Base-by-base conservation (phyloP, 2,888 invertebrate species). In the Rutpela maculata region DNA sequence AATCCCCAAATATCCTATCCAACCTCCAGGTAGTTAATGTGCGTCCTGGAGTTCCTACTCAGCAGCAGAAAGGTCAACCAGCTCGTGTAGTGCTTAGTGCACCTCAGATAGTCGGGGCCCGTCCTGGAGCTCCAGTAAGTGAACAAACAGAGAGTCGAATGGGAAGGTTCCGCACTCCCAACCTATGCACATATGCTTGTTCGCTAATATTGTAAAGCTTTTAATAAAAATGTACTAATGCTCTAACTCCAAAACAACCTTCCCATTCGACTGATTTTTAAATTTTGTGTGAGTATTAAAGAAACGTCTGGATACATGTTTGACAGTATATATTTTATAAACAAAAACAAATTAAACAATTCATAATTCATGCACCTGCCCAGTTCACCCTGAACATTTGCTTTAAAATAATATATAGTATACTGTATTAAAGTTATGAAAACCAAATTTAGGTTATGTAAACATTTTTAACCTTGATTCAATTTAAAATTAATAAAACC, bases 21-120 rank as follows among this genome's bases (percentile, higher is more conserved):
- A 95, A 95, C 90, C 95, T 97, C 86, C 95, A 96, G 90, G 95
- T 97, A 88, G 92, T 97, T 84, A 97, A 96, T 90, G 95, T 96
- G 92, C 92, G 96, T 84, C 94, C 95, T 72, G 94, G 93, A 79
- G 92, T 94, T 78, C 94, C 95, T 65, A 92, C 92, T 84, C 92
- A 94, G 84, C 92, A 93, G 79, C 95, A 95, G 89, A 96, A 96
- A 90, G 93, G 94, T 76, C 94, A 96, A 80, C 93, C 95, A 78
- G 94, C 95, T 71, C 93, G 97, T 87, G 96, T 97, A 85, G 95
- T 97, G 85, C 95, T 97, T 85, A 95, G 95, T 85, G 95, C 94
- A 85, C 85, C 85, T 79, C 95, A 96, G 90, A 94, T 97, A 91
- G 94, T 96, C 83, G 95, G 95, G 84, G 92, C 95, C 67, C 92